phyloP scores from a whole-genome alignment of 2,113 vertebrate genomes.

The Saimiri boliviensis region DNA sequence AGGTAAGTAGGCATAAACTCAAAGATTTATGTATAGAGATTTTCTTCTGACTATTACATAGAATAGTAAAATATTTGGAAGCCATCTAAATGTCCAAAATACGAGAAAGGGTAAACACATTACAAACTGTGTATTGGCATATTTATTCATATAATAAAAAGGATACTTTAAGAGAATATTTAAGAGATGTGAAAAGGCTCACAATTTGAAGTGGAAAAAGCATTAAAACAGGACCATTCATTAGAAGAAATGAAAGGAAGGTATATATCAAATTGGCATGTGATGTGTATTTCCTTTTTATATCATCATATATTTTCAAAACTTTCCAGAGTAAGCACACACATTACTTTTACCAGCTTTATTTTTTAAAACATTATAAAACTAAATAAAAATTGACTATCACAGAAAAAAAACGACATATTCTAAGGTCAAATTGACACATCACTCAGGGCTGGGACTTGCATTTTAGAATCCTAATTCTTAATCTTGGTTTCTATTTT shows the following conservation, averaged over 20 bases:
- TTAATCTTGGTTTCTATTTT: background rate
- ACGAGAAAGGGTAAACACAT: slow-evolving; percentile 63
- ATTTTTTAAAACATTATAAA: background rate
- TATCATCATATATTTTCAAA: slow-evolving; percentile 59
- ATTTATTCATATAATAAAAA: slow-evolving; percentile 69
- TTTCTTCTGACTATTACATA: slow-evolving; percentile 63
- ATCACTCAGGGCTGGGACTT: background rate
- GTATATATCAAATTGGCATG: slow-evolving; percentile 38
- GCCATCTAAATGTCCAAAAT: slow-evolving; percentile 55
- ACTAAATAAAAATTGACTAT: background rate
- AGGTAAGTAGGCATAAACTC: slow-evolving; percentile 61
- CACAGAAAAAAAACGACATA: slow-evolving; percentile 22
- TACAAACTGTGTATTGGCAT: slow-evolving; percentile 48
- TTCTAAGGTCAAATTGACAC: background rate
- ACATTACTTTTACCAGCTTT: slow-evolving; percentile 39
- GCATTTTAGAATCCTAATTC: background rate
- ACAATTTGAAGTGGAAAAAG: slow-evolving; percentile 15
- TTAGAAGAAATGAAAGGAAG: slow-evolving; percentile 44
- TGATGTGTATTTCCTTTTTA: slow-evolving; percentile 68
- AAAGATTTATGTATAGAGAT: slow-evolving; percentile 65
- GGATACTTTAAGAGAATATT: slow-evolving; percentile 37
- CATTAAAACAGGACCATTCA: slow-evolving; percentile 22
- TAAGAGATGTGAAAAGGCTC: slow-evolving; percentile 21
- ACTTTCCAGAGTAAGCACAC: background rate
- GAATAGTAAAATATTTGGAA: slow-evolving; percentile 64